phyloP scores from a whole-genome alignment of 92 coral and sea anemone genomes.

The Siderastrea siderea region DNA sequence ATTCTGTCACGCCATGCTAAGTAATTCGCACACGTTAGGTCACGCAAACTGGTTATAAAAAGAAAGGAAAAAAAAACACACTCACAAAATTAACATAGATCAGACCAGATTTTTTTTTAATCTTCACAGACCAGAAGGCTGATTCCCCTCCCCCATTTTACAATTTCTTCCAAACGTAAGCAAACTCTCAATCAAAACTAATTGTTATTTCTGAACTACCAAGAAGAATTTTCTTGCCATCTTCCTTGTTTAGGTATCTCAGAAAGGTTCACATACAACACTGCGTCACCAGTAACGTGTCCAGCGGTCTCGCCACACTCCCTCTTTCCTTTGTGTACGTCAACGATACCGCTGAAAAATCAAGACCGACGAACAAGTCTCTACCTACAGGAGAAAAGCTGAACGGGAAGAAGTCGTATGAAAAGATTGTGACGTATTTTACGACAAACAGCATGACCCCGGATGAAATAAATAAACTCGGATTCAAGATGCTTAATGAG shows the following conservation, averaged over 20 bases:
- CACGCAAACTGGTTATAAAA: too few species aligned
- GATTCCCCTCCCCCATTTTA: too few species aligned
- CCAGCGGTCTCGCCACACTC: slow-evolving; percentile 89
- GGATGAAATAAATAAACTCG: slow-evolving; percentile 78
- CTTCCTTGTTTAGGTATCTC: slow-evolving; percentile 68
- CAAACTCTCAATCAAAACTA: too few species aligned
- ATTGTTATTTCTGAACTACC: too few species aligned
- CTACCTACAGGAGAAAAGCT: slow-evolving; percentile 90
- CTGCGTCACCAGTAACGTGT: slow-evolving; percentile 87
- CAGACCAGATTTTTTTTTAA: too few species aligned
- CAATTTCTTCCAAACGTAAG: too few species aligned
- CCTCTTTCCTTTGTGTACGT: slow-evolving; percentile 86
- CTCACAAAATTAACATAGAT: too few species aligned
- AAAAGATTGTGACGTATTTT: slow-evolving; percentile 72
- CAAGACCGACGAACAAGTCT: slow-evolving; percentile 77
- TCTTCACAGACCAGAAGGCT: too few species aligned
- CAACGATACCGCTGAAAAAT: slow-evolving; percentile 75
- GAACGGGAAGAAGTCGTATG: slow-evolving; percentile 76
- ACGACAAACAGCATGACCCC: slow-evolving; percentile 87
- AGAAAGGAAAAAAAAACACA: too few species aligned
- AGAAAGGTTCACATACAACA: slow-evolving; percentile 75
- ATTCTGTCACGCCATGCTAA: too few species aligned
- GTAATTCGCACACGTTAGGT: too few species aligned
- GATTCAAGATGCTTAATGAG: slow-evolving; percentile 68
- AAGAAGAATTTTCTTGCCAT: background rate